Evolutionary conservation across 2,113 vertebrate species (phyloP).

Genomic region (Phalacrocorax carbo): DNA sequence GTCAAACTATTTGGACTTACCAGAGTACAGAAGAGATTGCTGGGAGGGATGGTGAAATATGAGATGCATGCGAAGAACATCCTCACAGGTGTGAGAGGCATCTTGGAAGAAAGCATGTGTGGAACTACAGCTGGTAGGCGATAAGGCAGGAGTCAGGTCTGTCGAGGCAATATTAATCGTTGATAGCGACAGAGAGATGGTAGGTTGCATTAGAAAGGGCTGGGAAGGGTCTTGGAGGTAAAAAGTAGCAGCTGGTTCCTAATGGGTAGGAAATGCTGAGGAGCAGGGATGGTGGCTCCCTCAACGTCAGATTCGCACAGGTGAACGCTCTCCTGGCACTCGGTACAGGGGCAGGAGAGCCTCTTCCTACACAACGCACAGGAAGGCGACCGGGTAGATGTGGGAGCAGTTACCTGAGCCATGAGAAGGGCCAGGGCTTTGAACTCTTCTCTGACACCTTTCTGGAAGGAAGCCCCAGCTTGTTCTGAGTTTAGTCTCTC

Average conservation of each 20-base stretch:
- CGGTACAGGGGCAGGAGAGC: not conserved
- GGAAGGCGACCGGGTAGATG: not conserved
- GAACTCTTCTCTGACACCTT: not conserved
- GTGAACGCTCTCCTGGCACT: not conserved
- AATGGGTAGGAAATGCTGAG: not conserved
- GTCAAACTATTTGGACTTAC: not conserved
- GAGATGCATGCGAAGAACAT: not conserved
- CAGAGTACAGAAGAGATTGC: not conserved
- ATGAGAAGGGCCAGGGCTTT: not conserved
- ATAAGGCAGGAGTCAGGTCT: not conserved
- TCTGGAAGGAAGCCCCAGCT: not conserved
- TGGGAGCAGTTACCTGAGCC: not conserved
- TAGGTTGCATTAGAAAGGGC: not conserved
- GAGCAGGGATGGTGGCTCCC: not conserved
- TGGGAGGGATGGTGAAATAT: not conserved
- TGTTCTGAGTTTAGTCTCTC: not conserved
- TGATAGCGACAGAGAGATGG: not conserved
- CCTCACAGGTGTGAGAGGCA: not conserved
- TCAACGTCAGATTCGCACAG: not conserved
- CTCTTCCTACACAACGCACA: not conserved
- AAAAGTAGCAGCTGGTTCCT: not conserved
- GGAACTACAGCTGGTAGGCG: not conserved
- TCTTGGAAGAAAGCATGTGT: not conserved
- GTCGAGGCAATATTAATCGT: not conserved
- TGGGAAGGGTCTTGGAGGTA: not conserved